Evolutionary conservation across 2,113 vertebrate genomes (phyloP).

Genomic region (Marmota flaviventris): DNA sequence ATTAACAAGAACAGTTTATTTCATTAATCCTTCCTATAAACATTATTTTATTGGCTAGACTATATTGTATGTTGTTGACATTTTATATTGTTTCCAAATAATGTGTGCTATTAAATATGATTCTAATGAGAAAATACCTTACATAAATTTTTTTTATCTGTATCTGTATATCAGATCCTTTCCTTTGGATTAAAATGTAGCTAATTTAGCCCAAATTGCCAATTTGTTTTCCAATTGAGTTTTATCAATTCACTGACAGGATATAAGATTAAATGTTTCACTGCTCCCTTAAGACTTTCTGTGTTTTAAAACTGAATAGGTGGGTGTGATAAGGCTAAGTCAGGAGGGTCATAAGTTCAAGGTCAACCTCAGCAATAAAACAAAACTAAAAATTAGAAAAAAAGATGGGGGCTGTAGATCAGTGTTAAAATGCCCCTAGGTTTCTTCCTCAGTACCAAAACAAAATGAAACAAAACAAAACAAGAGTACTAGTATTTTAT

Average conservation of each 20-base stretch:
- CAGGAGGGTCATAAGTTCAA: no score
- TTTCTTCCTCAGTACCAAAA: no score
- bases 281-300: not conserved
- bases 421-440: no score
- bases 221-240: conserved; percentile 30
- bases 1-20: not conserved
- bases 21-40: not conserved
- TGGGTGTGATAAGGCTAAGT: no score
- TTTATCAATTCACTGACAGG: not conserved
- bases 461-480: no score
- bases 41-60: not conserved
- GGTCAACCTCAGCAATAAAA: no score
- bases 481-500: not conserved
- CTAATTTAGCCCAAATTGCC: conserved; percentile 5
- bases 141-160: not conserved
- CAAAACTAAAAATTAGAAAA: no score
- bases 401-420: no score
- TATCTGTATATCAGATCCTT: conserved; percentile 47
- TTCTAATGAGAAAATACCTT: conserved; percentile 6
- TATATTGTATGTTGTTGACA: not conserved
- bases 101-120: not conserved
- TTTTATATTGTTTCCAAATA: conserved; percentile 43
- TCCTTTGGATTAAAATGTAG: conserved; percentile 15
- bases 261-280: not conserved
- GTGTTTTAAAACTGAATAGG: not conserved